Conservation (phyloP, 53 echinoderm and acorn worm species). For the Apostichopus leukothele region DNA sequence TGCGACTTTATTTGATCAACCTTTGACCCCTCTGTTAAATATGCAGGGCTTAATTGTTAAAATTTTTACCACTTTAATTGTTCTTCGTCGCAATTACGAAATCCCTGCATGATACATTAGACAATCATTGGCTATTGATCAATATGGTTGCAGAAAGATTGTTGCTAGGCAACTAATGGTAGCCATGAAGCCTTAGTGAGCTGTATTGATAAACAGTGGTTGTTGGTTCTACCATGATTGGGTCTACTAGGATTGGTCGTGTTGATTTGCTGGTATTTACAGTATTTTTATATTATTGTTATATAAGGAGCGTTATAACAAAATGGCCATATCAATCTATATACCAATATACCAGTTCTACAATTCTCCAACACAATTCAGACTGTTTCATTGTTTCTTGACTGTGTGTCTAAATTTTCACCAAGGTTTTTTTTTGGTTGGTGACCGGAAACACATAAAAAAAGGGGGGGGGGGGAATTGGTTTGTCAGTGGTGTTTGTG, state of each 20-base stretch:
- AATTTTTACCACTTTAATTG: slow-evolving; percentile 28
- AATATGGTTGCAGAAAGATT: slow-evolving; percentile 14
- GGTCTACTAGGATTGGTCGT: not conserved
- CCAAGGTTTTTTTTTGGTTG: no score
- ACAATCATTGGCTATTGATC: slow-evolving; percentile 25
- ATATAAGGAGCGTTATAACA: no score
- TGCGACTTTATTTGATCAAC: not conserved
- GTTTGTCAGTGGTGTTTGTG: no score
- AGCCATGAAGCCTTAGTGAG: slow-evolving; percentile 21
- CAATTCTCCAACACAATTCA: no score
- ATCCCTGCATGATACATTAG: slow-evolving; percentile 44
- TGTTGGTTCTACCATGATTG: no score
- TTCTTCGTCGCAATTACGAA: slow-evolving; percentile 29
- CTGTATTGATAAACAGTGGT: not conserved
- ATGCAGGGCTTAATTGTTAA: slow-evolving; percentile 13
- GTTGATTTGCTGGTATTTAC: not conserved
- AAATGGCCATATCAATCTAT: not conserved
- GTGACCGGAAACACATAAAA: no score
- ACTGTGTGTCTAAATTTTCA: no score
- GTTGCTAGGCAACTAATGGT: slow-evolving; percentile 50
- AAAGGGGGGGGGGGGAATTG: no score
- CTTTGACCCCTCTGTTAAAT: slow-evolving; percentile 31
- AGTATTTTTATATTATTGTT: not conserved
- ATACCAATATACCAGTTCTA: not conserved
- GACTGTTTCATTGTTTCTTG: no score